These are phyloP conservation scores for Polyploca ridens DNA, from an alignment of 2,888 invertebrate species.

Conservation along the genomic window DNA sequence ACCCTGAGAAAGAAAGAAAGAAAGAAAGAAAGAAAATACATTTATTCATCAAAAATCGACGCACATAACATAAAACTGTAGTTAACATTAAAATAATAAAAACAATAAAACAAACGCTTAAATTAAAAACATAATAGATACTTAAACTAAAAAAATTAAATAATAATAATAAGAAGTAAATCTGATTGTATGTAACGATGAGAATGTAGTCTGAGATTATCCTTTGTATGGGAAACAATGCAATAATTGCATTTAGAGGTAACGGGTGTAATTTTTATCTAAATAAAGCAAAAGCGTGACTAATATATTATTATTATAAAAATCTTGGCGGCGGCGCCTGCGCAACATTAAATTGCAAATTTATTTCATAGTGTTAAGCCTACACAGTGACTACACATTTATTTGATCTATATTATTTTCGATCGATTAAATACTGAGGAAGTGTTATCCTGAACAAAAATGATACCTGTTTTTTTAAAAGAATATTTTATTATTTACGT, in stretches of 20 bases:
- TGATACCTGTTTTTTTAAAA: not conserved
- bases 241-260: not conserved
- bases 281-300: slow-evolving; percentile 23
- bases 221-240: slow-evolving; percentile 6
- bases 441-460: slow-evolving; percentile 9
- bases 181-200: slow-evolving; percentile 5
- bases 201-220: not conserved
- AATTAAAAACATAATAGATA: too few species aligned
- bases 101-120: too few species aligned
- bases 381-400: not conserved
- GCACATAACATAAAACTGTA: too few species aligned
- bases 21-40: too few species aligned
- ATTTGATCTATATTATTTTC: not conserved
- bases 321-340: slow-evolving; percentile 8
- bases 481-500: not conserved
- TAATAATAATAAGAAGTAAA: too few species aligned
- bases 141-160: too few species aligned
- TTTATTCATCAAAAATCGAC: too few species aligned
- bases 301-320: slow-evolving; percentile 8
- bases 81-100: too few species aligned
- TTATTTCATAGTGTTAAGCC: not conserved
- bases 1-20: not conserved
- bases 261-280: not conserved
- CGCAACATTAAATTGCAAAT: slow-evolving; percentile 1
- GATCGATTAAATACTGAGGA: not conserved